Base-by-base conservation (phyloP, 2,888 invertebrate species). In the Hyppa rectilinea region DNA sequence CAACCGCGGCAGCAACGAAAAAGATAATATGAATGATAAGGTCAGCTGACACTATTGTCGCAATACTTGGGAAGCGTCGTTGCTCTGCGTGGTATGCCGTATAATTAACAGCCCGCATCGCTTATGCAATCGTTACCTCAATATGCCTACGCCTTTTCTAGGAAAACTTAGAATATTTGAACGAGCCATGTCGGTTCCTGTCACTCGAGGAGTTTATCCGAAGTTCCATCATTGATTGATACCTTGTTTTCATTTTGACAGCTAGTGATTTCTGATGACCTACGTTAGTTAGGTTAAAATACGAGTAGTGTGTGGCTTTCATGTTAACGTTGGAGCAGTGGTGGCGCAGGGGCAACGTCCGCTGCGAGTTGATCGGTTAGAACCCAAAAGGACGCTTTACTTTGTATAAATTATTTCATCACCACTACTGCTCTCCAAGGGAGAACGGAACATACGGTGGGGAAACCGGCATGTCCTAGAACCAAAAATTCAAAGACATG, bases 41-140 rank as follows among this genome's bases (percentile, higher is more conserved):
- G 38, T 29, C 9, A n/a, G 20, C 49, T 59, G 29, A 23, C 20
- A 71, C 31, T 12, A 49, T 23, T 61, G 23, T 79, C 38, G 55
- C 50, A 74, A 65, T 58, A 50, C 34, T 10, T 23, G 55, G 73
- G 74, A 56, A 72, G 74, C 34, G 12, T 49, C 45, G 10, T 45
- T 34, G 47, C 20, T 59, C 60, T 61, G 47, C 14, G 5, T 59
- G 77, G 62, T 59, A 77, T 81, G 77, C 53, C 17, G 38, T 43
- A 59, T 75, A 53, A 80, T 75, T 12, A 20, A 4, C 17, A 23
- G 38, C 81, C 77, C 81, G 77, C 77, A 77, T 77, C 38, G 45
- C 34, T n/a, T 58, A 20, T 31, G 38, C 58, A 75, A 61, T 45
- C 1, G 6, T 59, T 40, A 63, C 58, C 38, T 62, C 70, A 59